Percentiles rank a stretch among this genome's conserved stretches.
These are phyloP conservation scores for Mus caroli DNA, from an alignment of 2,797 vertebrate species.

Conservation along the genomic window DNA sequence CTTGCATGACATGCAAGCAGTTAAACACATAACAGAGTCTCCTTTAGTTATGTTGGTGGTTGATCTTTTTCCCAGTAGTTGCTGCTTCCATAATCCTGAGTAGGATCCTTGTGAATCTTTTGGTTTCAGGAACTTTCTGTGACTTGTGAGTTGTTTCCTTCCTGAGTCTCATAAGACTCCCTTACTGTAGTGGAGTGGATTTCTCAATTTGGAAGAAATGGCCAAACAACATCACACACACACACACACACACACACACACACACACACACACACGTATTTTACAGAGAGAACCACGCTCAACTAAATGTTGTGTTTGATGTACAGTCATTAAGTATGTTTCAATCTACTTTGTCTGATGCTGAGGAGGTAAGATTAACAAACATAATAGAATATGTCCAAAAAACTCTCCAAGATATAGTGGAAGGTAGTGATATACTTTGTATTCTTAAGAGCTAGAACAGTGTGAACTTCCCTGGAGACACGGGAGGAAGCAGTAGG, in stretches of 20 bases:
- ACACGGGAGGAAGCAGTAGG: neutral
- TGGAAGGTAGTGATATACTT: neutral
- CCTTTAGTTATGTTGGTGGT: neutral
- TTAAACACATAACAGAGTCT: neutral
- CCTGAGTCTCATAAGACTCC: neutral
- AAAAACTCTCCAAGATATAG: neutral
- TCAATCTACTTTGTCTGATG: neutral
- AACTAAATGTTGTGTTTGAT: neutral
- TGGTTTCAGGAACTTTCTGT: neutral
- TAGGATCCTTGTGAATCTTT: neutral
- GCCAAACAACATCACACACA: neutral
- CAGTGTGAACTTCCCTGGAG: neutral
- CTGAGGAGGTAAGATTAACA: neutral
- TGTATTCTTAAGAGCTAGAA: no score
- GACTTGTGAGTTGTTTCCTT: neutral
- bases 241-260: neutral
- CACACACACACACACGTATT: neutral
- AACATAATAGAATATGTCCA: neutral
- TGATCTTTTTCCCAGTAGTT: neutral
- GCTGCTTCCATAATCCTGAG: neutral
- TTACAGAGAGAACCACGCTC: neutral
- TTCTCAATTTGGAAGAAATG: neutral
- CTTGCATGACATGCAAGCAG: neutral
- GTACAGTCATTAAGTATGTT: neutral
- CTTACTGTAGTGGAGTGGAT: neutral